Conservation (phyloP, 2,797 vertebrate species). For the Ciconia nigra region DNA sequence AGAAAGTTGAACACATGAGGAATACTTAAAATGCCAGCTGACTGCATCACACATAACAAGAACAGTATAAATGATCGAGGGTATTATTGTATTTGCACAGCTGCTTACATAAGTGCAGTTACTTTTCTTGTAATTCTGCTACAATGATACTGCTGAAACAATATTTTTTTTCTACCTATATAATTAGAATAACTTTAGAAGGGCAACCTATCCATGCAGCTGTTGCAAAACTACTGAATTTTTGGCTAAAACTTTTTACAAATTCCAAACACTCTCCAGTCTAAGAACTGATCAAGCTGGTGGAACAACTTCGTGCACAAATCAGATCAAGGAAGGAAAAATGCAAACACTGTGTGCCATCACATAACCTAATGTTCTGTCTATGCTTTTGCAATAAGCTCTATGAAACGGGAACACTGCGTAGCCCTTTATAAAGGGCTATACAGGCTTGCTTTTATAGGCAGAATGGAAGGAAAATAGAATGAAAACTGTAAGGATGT, state of each 20-base stretch:
- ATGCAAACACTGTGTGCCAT: accelerated
- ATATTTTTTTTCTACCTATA: background rate
- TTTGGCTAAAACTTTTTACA: background rate
- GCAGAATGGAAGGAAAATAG: background rate
- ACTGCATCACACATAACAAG: conserved; percentile 2
- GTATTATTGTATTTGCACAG: background rate
- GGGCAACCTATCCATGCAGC: background rate
- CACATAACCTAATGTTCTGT: background rate
- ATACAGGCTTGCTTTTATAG: background rate
- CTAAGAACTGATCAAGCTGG: background rate
- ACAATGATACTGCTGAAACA: background rate
- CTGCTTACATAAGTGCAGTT: background rate
- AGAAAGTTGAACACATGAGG: conserved; percentile 37
- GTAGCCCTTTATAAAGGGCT: background rate
- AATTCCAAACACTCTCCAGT: background rate
- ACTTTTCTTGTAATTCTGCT: background rate
- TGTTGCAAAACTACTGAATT: background rate
- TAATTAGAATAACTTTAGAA: conserved; percentile 11
- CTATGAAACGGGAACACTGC: background rate
- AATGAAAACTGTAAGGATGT: background rate
- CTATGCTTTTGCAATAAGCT: background rate
- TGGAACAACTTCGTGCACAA: background rate
- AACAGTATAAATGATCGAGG: background rate
- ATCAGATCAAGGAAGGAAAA: background rate
- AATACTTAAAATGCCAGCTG: conserved; percentile 30